These are phyloP conservation scores for Recurvirostra avosetta DNA, from an alignment of 2,113 vertebrate genomes.

Conservation along the genomic window DNA sequence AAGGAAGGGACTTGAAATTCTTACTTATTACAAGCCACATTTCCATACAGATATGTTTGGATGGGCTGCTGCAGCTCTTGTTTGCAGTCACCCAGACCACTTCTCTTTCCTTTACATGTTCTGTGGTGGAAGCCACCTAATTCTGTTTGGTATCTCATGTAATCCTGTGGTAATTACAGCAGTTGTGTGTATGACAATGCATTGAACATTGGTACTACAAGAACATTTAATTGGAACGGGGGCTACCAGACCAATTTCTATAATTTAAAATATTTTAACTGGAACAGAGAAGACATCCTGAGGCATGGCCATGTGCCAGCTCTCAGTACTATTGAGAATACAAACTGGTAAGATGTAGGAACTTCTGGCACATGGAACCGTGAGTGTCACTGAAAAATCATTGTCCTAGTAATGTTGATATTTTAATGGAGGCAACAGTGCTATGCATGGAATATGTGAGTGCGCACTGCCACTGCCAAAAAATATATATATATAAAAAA, in stretches of 20 bases:
- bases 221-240: not conserved
- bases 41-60: not conserved
- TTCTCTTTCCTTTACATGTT: not conserved
- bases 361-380: not conserved
- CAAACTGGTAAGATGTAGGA: not conserved
- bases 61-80: not conserved
- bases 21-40: not conserved
- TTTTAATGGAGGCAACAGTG: not conserved
- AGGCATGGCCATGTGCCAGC: not conserved
- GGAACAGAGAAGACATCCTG: not conserved
- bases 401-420: not conserved
- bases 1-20: not conserved
- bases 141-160: not conserved
- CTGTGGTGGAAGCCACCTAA: not conserved
- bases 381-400: not conserved
- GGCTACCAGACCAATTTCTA: not conserved
- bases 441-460: not conserved
- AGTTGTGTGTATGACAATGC: not conserved
- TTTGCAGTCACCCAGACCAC: not conserved
- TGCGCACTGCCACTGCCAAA: fast-evolving
- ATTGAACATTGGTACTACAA: not conserved
- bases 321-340: not conserved
- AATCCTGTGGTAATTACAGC: not conserved
- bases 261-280: not conserved
- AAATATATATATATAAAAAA: not conserved